Base-by-base conservation (phyloP, 92 coral and sea anemone genomes). In the Siderastrea radians region DNA sequence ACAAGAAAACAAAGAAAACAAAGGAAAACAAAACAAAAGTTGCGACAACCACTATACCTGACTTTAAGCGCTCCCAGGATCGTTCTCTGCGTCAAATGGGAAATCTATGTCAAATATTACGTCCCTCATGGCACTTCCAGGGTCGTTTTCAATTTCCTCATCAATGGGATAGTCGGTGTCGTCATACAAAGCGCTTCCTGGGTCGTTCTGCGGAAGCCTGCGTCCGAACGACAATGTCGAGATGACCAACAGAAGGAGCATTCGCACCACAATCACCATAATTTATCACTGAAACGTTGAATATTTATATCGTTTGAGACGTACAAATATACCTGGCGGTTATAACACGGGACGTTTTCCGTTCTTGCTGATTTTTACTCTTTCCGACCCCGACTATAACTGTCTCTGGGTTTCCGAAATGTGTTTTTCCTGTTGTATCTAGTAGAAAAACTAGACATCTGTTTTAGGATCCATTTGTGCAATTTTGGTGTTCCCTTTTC, bases 171-270 rank as follows among this genome's bases (percentile, higher is more conserved):
- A 74, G 62, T 50, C 3, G 3, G 54, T 6, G 26, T 74, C 78
- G 16, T 70, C 75, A 13, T 15, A 11, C 54, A 15, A 4, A 38
- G 43, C 48, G 60, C 62, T 74, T 9, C 78, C 78, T 14, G 62
- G 62, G 8, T 74, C 62, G 2, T 26, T 10, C 2, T 74, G 12
- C 8, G 47, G 45, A 7, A 51, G 52, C 5, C 2, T 74, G 78
- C 4, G 9, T 10, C 78, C 78, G 14, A 48, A 2, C 11, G 52
- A 6, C 78, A 74, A 4, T 13, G 62, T 5, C 38, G 62, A 74
- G n/a, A 74, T 74, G 5, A 74, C 78, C 78, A 74, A 19, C 15
- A 74, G 78, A 26, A 74, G 63, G 14, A 52, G 19, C 0, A 74
- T 16, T 51, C 8, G 48, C 19, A 2, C 48, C 55, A 53, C 1